Evolutionary conservation across 2,113 vertebrate genomes (phyloP).

Genomic region (Cettia cetti): DNA sequence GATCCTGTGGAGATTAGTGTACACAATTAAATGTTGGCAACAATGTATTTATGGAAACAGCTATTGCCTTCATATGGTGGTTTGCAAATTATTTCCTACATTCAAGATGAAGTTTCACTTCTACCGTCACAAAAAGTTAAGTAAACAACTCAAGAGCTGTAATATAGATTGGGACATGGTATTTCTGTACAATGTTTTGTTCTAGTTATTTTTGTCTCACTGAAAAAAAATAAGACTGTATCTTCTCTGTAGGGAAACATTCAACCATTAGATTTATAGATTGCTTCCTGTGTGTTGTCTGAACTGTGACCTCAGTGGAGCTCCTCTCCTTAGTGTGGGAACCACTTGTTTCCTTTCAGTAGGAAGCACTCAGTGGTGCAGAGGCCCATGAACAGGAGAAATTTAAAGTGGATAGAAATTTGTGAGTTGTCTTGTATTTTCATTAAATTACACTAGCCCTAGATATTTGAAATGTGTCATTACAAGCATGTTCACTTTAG

Average conservation of each 20-base stretch:
- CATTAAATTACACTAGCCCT: neutral
- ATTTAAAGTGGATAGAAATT: neutral
- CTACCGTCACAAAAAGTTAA: neutral
- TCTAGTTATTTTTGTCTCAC: neutral
- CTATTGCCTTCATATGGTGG: slow-evolving; percentile 4
- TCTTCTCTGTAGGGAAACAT: neutral
- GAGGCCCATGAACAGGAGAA: neutral
- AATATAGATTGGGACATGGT: neutral
- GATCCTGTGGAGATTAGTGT: slow-evolving; percentile 44
- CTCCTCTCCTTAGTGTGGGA: neutral
- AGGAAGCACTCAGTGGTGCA: neutral
- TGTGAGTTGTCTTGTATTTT: neutral
- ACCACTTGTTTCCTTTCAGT: neutral
- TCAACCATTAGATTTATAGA: neutral
- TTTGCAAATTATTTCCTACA: slow-evolving; percentile 47
- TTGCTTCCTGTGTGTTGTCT: fast-evolving
- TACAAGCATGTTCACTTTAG: neutral
- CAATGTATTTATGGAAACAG: slow-evolving; percentile 57
- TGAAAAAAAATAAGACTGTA: neutral
- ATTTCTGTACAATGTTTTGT: neutral
- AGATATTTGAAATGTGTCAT: neutral
- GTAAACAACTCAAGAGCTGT: neutral
- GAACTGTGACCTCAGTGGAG: neutral
- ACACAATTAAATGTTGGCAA: slow-evolving; percentile 50
- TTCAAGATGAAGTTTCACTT: neutral